phyloP scores from a whole-genome alignment of 2,797 vertebrate species.

The Cottoperca gobio region DNA sequence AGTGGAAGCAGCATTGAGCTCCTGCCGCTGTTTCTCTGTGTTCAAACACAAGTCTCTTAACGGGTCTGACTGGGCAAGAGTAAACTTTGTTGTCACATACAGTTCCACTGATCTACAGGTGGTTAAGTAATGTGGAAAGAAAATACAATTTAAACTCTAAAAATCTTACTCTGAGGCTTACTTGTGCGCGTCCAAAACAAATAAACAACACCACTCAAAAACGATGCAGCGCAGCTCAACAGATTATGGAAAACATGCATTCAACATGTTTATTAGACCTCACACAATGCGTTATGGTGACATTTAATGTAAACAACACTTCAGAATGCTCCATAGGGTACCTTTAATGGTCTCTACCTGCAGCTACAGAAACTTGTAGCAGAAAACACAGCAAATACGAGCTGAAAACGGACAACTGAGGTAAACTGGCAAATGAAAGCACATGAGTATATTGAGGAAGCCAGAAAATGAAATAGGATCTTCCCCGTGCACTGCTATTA shows the following conservation, averaged over 20 bases:
- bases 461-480: too few species aligned
- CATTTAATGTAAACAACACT: not conserved
- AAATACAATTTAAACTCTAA: too few species aligned
- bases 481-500: too few species aligned
- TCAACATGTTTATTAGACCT: not conserved
- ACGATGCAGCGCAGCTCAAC: too few species aligned
- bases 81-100: slow-evolving; percentile 2
- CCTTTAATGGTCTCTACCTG: not conserved
- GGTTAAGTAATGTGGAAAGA: too few species aligned
- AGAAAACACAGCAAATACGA: not conserved
- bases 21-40: not conserved
- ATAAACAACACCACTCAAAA: too few species aligned
- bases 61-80: not conserved
- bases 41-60: slow-evolving; percentile 15
- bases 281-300: not conserved
- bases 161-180: too few species aligned
- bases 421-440: too few species aligned
- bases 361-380: not conserved
- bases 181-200: too few species aligned
- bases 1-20: slow-evolving; percentile 8
- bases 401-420: too few species aligned
- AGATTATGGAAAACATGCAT: not conserved
- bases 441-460: too few species aligned
- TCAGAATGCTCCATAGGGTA: not conserved
- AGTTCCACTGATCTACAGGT: too few species aligned